Base-by-base conservation (phyloP, 2,113 vertebrate genomes). In the Callospermophilus lateralis region DNA sequence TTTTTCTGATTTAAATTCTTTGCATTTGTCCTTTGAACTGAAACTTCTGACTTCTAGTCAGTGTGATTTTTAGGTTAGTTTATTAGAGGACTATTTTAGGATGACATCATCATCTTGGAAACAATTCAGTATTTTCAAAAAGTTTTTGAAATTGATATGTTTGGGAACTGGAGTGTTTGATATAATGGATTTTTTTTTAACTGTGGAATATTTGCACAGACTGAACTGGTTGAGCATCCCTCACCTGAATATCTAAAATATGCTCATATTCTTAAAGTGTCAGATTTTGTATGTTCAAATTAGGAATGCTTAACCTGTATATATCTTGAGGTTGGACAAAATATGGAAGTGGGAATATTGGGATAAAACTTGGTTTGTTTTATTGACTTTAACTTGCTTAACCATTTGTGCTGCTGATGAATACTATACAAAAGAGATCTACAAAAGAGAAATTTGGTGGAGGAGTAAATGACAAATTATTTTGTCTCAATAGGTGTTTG, bases 1-100 rank as follows among this genome's bases (percentile, higher is more conserved):
- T 83, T 90, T 55, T 58, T 22, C 19, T 58, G 17, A 58, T 58
- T 22, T 20, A 58, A 22, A 58, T 58, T 58, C 4, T 58, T 58
- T 63, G 22, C 61, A 63, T 63, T 45, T 81, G 67, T 67, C 70
- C 30, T 77, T 70, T 85, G 53, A 45, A 70, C 42, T 92, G 70
- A n/a, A 85, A 34, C 9, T 90, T 92, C 92, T 61, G 30, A 70
- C 30, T 90, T 76, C 6, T 8, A 74, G n/a, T 72, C 51, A 51
- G 16, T 24, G 39, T 42, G 85, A 70, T 80, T 91, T 96, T 93
- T 67, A 80, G 24, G 6, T 94, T 87, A 87, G 34, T 94, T 89
- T 90, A 63, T 85, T 73, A 30, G 8, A 32, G 30, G 16, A 85
- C 20, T 74, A 16, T 72, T 88, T 84, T 73, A 90, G 34, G 70